phyloP scores from a whole-genome alignment of 2,113 vertebrate genomes.

The Rafetus swinhoei region DNA sequence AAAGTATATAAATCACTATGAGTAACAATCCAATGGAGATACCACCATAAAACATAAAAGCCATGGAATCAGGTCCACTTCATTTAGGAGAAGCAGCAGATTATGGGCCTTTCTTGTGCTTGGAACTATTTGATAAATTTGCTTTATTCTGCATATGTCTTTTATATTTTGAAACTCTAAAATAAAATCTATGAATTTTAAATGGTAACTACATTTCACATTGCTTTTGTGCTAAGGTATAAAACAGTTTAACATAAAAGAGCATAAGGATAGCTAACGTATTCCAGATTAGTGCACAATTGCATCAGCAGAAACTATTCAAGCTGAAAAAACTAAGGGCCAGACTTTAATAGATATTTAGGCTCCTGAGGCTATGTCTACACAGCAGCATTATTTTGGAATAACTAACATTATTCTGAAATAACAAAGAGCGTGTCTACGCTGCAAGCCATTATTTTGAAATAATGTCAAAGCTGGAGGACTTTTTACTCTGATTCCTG shows the following conservation, averaged over 20 bases:
- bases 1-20: not conserved
- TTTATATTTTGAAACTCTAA: not conserved
- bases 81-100: not conserved
- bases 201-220: not conserved
- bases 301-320: not conserved
- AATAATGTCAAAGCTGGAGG: no score
- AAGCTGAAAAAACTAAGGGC: not conserved
- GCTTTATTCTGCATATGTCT: not conserved
- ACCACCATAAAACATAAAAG: not conserved
- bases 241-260: not conserved
- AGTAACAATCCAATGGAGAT: not conserved
- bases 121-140: not conserved
- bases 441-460: no score
- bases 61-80: not conserved
- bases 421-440: no score
- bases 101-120: not conserved
- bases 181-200: not conserved
- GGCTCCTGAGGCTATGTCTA: not conserved
- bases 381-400: no score
- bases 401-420: no score
- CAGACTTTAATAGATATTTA: not conserved
- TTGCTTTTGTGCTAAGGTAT: rapidly evolving
- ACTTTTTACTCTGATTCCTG: no score
- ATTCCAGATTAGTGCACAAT: not conserved
- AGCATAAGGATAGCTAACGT: not conserved